Evolutionary conservation across 1,140 invertebrate species (phyloP), one percentile per base, ranked within the genome.

Genomic region (Lepidurus couesii): DNA sequence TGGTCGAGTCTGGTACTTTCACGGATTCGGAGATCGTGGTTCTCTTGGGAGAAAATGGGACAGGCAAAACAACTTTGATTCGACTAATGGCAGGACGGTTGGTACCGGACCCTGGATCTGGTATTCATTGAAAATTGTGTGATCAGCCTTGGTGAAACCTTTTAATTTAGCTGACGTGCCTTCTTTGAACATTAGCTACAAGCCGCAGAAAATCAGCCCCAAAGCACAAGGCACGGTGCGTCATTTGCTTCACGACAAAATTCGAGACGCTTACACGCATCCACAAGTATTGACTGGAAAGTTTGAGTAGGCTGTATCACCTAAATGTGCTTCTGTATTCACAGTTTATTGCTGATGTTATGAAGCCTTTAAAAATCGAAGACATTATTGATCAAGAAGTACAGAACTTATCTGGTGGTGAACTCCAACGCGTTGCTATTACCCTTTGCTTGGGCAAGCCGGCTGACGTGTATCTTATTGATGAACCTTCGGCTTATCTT

Each of bases 11-110:
- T 80, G 98, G 98, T 16, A 95, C 97, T 83, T 99, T 99, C 84
- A 98, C 97, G 34, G 98, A 99, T 87, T 99, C 98, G 5, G 98
- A 99, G 87, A 99, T 99, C 85, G 90, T 99, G 83, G 98, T 99
- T 16, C 87, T 99, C 84, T 88, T 99, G 75, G 98, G 98, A 78
- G 98, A 99, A 86, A 99, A 99, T 88, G 98, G 98, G 81, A 99
- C 98, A 74, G 98, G 98, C 74, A 99, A 99, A 87, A 99, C 98
- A 0, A 99, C 98, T 16, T 98, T 99, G 82, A 99, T 99, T 84
- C 89, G 96, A 83, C 96, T 99, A 94, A 87, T 99, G 81, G 98
- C 98, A 83, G 98, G 98, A 53, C 94, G 96, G 84, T 87, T 99
- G 81, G 88, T 92, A 82, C 93, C 97, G 13, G 97, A 99, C 88